A percentile compares a stretch with the other conserved stretches of the same genome.
Evolutionary conservation across 2,113 vertebrate genomes (phyloP).

Genomic region (Pterocles burchelli): DNA sequence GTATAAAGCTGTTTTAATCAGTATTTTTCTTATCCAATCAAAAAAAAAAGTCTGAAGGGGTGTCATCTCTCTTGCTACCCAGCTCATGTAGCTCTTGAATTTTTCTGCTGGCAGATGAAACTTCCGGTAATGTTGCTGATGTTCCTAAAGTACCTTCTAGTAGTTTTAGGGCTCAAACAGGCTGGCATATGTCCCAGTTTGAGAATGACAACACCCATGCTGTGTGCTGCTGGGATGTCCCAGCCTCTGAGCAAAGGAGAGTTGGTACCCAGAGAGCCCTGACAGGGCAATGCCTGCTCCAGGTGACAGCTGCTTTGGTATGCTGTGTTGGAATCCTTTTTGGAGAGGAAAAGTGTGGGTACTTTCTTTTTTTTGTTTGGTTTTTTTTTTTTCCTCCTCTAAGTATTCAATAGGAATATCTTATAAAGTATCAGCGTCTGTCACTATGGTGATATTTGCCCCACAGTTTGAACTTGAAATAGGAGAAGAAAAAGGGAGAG

Average conservation of each 20-base stretch:
- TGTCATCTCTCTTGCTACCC: not conserved
- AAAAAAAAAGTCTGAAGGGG: slow-evolving; percentile 32
- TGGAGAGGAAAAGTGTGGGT: not conserved
- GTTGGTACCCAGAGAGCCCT: not conserved
- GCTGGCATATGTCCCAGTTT: not conserved
- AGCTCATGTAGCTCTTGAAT: not conserved
- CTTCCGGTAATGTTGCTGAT: not conserved
- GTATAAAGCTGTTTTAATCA: slow-evolving; percentile 61
- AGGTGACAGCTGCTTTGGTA: not conserved
- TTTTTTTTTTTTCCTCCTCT: not conserved
- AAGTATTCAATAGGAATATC: not conserved
- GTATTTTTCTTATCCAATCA: slow-evolving; percentile 47
- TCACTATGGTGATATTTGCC: not conserved
- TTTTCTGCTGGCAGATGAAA: not conserved
- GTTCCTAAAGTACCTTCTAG: not conserved
- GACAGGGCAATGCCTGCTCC: accelerated
- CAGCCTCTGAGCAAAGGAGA: not conserved
- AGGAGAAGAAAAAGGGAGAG: not conserved
- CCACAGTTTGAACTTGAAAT: not conserved
- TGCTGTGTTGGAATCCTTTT: not conserved
- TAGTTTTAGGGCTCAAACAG: not conserved
- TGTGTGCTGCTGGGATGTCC: not conserved
- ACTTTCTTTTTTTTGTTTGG: not conserved
- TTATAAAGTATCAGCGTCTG: not conserved
- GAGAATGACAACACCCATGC: not conserved